These are phyloP conservation scores for Loris lydekkerianus DNA, from an alignment of 2,797 vertebrate species.

Conservation along the genomic window DNA sequence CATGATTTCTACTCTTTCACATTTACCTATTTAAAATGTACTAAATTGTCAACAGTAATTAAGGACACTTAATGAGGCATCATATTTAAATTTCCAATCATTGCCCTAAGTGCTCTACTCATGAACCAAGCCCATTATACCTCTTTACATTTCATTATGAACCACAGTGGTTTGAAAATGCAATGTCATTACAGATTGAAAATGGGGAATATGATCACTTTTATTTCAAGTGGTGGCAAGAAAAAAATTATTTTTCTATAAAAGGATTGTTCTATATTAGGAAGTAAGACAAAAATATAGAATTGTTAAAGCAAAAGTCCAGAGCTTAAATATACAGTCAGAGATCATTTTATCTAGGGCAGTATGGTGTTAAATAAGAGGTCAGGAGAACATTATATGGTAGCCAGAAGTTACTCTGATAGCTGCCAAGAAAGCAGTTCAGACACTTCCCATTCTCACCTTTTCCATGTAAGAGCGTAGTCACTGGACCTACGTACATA, in stretches of 20 bases:
- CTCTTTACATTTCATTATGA: conserved; percentile 61
- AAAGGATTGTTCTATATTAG: background rate
- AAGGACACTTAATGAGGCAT: conserved; percentile 72
- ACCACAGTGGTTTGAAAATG: conserved; percentile 54
- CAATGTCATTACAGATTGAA: background rate
- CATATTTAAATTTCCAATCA: conserved; percentile 49
- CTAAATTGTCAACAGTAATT: conserved; percentile 61
- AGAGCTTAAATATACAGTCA: background rate
- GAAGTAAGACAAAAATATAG: background rate
- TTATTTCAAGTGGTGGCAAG: background rate
- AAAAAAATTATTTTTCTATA: background rate
- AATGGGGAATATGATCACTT: background rate
- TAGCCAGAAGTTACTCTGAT: background rate
- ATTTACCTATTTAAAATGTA: conserved; percentile 67
- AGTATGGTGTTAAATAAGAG: background rate
- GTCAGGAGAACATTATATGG: background rate
- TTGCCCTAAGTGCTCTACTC: conserved; percentile 56
- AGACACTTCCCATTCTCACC: background rate
- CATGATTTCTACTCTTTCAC: conserved; percentile 57
- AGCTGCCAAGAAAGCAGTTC: background rate
- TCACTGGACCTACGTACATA: background rate
- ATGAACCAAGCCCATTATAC: background rate
- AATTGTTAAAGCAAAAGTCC: background rate
- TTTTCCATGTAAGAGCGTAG: background rate
- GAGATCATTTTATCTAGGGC: background rate